phyloP scores from a whole-genome alignment of 1,140 invertebrate genomes.

The Drosophila kohkoa region DNA sequence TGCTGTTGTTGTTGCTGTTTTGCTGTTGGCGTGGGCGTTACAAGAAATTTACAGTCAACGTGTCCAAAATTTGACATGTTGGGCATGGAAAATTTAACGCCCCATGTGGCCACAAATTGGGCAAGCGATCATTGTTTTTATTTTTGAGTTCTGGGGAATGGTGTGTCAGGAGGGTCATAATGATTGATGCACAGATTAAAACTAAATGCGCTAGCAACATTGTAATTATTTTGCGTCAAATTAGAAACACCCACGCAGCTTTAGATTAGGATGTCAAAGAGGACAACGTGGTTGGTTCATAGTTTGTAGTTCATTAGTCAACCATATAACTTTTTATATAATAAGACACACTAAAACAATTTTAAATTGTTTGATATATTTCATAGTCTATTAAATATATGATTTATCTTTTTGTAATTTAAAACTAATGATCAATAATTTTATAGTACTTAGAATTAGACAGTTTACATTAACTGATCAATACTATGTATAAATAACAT shows the following conservation, averaged over 20 bases:
- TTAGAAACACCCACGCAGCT: not conserved
- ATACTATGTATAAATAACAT: too few species aligned
- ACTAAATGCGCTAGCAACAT: not conserved
- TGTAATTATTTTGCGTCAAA: slow-evolving; percentile 1
- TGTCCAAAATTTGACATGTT: slow-evolving; percentile 53
- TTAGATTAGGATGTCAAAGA: not conserved
- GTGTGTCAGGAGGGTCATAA: not conserved
- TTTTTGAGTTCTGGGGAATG: slow-evolving; percentile 1
- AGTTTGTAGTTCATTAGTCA: too few species aligned
- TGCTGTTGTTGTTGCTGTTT: slow-evolving; percentile 3
- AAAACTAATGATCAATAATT: too few species aligned
- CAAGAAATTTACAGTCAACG: slow-evolving; percentile 47
- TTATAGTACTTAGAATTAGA: too few species aligned
- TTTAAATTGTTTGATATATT: too few species aligned
- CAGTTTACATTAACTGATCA: too few species aligned
- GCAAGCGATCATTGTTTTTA: slow-evolving; percentile 15
- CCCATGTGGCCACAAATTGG: slow-evolving; percentile 38
- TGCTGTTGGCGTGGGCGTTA: slow-evolving; percentile 57
- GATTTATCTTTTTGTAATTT: too few species aligned
- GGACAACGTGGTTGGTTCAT: not conserved
- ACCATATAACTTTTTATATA: too few species aligned
- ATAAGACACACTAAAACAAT: too few species aligned
- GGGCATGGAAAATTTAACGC: slow-evolving; percentile 39
- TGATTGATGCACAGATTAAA: slow-evolving; percentile 13
- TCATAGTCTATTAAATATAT: too few species aligned